Conservation (phyloP, 2,113 vertebrate genomes). For the Rostratula benghalensis region DNA sequence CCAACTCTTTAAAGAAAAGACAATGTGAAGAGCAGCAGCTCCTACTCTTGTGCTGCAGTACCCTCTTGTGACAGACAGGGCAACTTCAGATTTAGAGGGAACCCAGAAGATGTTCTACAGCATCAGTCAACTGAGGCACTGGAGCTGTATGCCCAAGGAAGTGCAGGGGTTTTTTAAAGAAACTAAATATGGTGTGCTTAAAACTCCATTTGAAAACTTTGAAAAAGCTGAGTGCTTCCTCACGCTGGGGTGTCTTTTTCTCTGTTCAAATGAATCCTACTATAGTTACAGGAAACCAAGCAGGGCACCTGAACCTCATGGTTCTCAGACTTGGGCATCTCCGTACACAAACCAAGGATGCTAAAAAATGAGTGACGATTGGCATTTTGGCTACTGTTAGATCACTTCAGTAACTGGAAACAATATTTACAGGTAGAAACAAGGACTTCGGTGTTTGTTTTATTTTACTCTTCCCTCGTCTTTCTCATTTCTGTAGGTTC, state of each 20-base stretch:
- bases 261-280: neutral
- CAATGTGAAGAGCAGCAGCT: neutral
- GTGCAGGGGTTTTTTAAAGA: fast-evolving
- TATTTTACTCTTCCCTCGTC: neutral
- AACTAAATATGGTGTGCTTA: neutral
- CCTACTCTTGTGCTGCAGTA: neutral
- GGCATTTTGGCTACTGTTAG: neutral
- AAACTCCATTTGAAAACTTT: neutral
- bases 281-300: fast-evolving
- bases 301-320: fast-evolving
- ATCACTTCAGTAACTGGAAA: fast-evolving
- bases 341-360: neutral
- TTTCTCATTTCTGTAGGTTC: neutral
- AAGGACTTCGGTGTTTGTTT: neutral
- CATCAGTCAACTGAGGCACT: fast-evolving
- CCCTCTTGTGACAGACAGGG: constrained; percentile 15
- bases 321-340: neutral
- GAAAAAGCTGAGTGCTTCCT: neutral
- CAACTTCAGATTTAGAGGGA: neutral
- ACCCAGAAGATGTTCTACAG: neutral
- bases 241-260: neutral
- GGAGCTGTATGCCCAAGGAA: fast-evolving
- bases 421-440: fast-evolving
- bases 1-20: neutral
- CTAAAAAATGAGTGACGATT: fast-evolving